Base-by-base conservation (phyloP, 2,888 invertebrate genomes). In the Eilema griseolum region DNA sequence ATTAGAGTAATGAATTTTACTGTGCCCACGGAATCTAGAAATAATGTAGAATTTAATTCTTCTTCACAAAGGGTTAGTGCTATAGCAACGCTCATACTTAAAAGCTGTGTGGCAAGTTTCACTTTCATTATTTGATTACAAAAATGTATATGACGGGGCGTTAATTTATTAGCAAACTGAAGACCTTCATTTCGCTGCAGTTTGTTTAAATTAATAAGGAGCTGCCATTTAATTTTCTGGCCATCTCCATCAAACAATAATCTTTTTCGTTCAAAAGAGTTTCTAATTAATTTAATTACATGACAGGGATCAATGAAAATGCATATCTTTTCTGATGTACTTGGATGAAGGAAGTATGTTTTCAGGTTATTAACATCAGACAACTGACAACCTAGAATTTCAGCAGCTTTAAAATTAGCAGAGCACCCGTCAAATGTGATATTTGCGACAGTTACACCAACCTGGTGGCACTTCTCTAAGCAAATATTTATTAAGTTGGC, bases 271-370 rank as follows among this genome's bases (percentile, higher is more conserved):
- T 82, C 80, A 33, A 82, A 81, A 0, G 71, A 67, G 57, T 82
- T 81, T 33, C 81, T 70, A 5, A 81, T 73, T 23, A 79, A 23
- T 80, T 82, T 81, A 0, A 82, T 70, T 24, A 77, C 72, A 61
- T 82, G 79, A 62, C 76, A 76, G 12, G 80, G 78, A 26, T 84
- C 83, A n/a, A 82, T 16, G 37, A 84, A 77, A 31, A 83, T 69
- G 14, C 60, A 75, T 2, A 82, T 71, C 62, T 80, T 72, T 31
- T 77, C 71, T 60, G 3, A 12, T 4, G 78, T 75, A 5, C 11
- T 60, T 24, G 83, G 81, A 69, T 84, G 78, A 61, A 64, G 52
- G 69, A 81, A 85, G 67, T 73, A 52, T 3, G 81, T 83, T 31
- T 41, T 37, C 16, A 24, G 5, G 7, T 41, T 41, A 41, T 62